Evolutionary conservation across 2,888 invertebrate species (phyloP).

Genomic region (Eledone cirrhosa): DNA sequence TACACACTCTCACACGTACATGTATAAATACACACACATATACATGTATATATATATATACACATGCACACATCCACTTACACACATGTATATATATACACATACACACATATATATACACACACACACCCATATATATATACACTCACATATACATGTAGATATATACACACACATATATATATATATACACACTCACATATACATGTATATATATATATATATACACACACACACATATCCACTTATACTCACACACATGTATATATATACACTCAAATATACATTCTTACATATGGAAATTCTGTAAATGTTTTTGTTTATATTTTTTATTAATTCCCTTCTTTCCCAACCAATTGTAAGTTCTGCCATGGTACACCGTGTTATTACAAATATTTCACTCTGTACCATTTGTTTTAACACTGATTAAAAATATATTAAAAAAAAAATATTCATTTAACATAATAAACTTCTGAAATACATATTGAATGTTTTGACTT

Average conservation of each 20-base stretch:
- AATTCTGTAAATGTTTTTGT: background rate
- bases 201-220: slow-evolving; percentile 19
- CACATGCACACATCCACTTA: background rate
- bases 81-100: background rate
- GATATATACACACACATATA: background rate
- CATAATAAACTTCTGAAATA: no score
- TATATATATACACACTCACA: background rate
- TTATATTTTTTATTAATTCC: no score
- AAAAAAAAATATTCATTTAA: no score
- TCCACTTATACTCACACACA: background rate
- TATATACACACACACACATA: background rate
- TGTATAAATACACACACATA: background rate
- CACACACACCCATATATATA: background rate
- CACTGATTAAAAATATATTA: no score
- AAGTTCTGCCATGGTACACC: no score
- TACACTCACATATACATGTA: background rate
- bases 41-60: background rate
- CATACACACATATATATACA: background rate
- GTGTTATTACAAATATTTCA: no score
- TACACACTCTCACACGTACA: no score
- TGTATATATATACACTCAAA: background rate
- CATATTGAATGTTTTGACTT: no score
- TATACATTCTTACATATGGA: background rate
- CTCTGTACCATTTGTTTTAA: no score
- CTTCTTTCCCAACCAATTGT: no score